Evolutionary conservation across 2,113 vertebrate genomes (phyloP).

Genomic region (Stomatorhinus ivindoensis): DNA sequence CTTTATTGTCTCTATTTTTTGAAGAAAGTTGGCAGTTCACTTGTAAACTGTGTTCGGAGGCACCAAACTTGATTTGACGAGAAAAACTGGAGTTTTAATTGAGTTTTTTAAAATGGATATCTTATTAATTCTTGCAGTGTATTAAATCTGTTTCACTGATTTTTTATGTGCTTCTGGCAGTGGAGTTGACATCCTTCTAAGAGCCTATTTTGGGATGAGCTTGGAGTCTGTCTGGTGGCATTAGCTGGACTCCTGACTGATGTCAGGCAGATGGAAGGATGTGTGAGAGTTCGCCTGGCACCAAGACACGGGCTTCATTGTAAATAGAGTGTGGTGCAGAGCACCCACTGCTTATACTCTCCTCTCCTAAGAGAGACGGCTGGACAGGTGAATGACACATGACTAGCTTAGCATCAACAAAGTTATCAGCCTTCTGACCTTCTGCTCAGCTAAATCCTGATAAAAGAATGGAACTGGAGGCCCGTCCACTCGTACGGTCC

Average conservation of each 20-base stretch:
- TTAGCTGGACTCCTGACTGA: neutral
- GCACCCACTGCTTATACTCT: neutral
- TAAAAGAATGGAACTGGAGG: neutral
- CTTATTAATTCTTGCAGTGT: neutral
- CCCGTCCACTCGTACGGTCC: neutral
- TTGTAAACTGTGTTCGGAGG: neutral
- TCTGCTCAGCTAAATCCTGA: neutral
- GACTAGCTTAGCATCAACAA: neutral
- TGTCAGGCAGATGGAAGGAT: neutral
- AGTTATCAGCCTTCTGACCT: neutral
- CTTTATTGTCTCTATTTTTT: conserved; percentile 7
- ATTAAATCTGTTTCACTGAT: neutral
- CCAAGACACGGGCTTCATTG: neutral
- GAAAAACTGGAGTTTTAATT: neutral
- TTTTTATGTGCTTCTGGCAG: neutral
- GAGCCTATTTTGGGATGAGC: neutral
- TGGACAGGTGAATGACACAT: neutral
- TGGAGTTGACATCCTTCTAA: neutral
- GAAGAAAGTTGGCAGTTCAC: neutral
- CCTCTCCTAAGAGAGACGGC: neutral
- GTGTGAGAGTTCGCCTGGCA: neutral
- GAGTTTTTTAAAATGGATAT: neutral
- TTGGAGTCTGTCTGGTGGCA: neutral
- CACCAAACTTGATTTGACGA: neutral
- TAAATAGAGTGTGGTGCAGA: neutral